A percentile compares a stretch with the other conserved stretches of the same genome.
Evolutionary conservation across 2,888 invertebrate genomes (phyloP).

Genomic region (Euspilapteryx auroguttella): DNA sequence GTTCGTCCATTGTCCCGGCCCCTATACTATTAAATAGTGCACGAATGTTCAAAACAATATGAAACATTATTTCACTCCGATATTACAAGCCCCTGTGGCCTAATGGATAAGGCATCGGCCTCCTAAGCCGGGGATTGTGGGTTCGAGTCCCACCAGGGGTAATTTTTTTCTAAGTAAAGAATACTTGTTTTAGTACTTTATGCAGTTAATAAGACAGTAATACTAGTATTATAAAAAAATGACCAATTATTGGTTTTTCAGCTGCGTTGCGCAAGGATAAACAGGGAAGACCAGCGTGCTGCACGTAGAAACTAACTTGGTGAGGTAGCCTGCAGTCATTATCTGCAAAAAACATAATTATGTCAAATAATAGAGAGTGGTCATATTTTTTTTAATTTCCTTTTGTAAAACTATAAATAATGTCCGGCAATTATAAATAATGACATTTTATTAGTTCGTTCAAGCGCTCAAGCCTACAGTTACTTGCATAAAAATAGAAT

Average conservation of each 20-base stretch:
- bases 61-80: not conserved
- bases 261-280: constrained; percentile 19
- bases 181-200: constrained; percentile 4
- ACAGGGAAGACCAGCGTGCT: constrained; percentile 49
- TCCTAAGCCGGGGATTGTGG: constrained; percentile 79
- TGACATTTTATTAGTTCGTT: not conserved
- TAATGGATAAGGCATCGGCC: constrained; percentile 79
- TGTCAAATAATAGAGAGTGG: not conserved
- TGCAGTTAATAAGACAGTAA: too few relatives aligned
- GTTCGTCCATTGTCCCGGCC: too few relatives aligned
- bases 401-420: constrained; percentile 38
- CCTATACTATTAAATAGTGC: too few relatives aligned
- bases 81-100: constrained; percentile 66
- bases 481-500: too few relatives aligned
- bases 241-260: too few relatives aligned
- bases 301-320: constrained; percentile 62
- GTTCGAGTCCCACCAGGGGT: constrained; percentile 78
- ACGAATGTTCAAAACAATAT: not conserved
- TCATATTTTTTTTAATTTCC: too few relatives aligned
- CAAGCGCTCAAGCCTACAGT: too few relatives aligned
- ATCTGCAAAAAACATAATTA: constrained; percentile 38
- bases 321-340: constrained; percentile 67
- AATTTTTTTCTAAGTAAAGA: constrained; percentile 12
- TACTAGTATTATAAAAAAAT: too few relatives aligned
- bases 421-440: not conserved